Percentiles rank a stretch among this genome's conserved stretches.
phyloP scores from a whole-genome alignment of 2,113 vertebrate species.

The Spilogale gracilis region DNA sequence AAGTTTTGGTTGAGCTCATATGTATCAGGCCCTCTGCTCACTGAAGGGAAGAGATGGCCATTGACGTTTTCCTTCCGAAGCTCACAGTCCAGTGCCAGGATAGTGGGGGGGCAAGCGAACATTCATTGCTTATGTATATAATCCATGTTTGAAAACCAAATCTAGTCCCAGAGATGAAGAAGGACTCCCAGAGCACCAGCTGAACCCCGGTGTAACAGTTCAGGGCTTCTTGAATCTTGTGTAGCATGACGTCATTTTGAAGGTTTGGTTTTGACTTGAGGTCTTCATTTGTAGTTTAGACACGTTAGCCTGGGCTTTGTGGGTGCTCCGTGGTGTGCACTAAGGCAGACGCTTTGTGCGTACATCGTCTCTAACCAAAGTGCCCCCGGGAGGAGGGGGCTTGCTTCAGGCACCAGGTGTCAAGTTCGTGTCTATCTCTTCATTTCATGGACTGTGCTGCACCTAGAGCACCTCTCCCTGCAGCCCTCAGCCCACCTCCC shows the following conservation, averaged over 20 bases:
- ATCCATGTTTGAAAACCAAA: neutral
- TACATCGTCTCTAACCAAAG: fast-evolving
- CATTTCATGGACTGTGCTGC: neutral
- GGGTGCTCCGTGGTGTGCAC: neutral
- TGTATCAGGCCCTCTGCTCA: neutral
- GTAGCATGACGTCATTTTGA: neutral
- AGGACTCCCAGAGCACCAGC: neutral
- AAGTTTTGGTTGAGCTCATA: fast-evolving
- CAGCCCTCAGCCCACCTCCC: fast-evolving
- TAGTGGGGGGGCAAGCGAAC: neutral
- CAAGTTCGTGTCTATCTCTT: neutral
- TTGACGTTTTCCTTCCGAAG: neutral
- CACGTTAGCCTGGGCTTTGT: neutral
- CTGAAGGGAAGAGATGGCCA: neutral
- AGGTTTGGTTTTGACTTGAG: neutral
- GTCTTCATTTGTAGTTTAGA: neutral
- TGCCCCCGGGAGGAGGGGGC: neutral
- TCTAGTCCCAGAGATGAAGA: neutral
- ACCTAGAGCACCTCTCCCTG: neutral
- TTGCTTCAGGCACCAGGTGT: neutral
- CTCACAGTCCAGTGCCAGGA: neutral
- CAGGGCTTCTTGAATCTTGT: neutral
- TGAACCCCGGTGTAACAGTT: neutral
- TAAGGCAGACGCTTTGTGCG: fast-evolving
- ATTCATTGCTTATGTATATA: fast-evolving